A percentile compares a stretch with the other conserved stretches of the same genome.
These are phyloP conservation scores for Malachius bipustulatus DNA, from an alignment of 2,888 invertebrate genomes.

Conservation along the genomic window DNA sequence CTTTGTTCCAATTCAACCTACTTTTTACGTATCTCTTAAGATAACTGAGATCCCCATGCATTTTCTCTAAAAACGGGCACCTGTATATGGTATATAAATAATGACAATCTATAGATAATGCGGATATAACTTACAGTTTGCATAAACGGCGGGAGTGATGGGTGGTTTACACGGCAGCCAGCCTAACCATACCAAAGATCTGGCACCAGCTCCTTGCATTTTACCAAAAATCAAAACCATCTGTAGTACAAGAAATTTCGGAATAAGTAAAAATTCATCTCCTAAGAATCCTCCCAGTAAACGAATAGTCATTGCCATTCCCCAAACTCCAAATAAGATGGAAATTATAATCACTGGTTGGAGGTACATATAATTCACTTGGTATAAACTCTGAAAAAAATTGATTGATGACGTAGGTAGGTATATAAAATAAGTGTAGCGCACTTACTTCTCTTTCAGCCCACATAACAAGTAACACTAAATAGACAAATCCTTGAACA, in stretches of 20 bases:
- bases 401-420: slow-evolving; percentile 13
- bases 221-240: slow-evolving; percentile 55
- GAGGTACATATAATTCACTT: slow-evolving; percentile 47
- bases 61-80: too few relatives aligned
- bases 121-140: slow-evolving; percentile 46
- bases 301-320: slow-evolving; percentile 51
- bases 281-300: slow-evolving; percentile 38
- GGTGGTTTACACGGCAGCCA: slow-evolving; percentile 51
- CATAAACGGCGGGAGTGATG: slow-evolving; percentile 52
- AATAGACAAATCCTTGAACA: slow-evolving; percentile 51
- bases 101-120: slow-evolving; percentile 1
- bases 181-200: slow-evolving; percentile 42
- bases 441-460: slow-evolving; percentile 51
- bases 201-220: slow-evolving; percentile 50
- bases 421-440: not conserved
- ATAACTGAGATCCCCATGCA: too few relatives aligned
- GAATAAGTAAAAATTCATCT: slow-evolving; percentile 34
- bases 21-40: too few relatives aligned
- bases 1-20: too few relatives aligned
- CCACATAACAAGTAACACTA: slow-evolving; percentile 47
- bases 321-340: slow-evolving; percentile 57
- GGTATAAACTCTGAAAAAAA: slow-evolving; percentile 43
- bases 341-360: slow-evolving; percentile 53
- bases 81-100: too few relatives aligned
- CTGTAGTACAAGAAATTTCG: slow-evolving; percentile 49